Percentiles rank a stretch among this genome's conserved stretches.
These are phyloP conservation scores for Ciona savignyi DNA, from an alignment of 23 tunicate species.

Conservation along the genomic window DNA sequence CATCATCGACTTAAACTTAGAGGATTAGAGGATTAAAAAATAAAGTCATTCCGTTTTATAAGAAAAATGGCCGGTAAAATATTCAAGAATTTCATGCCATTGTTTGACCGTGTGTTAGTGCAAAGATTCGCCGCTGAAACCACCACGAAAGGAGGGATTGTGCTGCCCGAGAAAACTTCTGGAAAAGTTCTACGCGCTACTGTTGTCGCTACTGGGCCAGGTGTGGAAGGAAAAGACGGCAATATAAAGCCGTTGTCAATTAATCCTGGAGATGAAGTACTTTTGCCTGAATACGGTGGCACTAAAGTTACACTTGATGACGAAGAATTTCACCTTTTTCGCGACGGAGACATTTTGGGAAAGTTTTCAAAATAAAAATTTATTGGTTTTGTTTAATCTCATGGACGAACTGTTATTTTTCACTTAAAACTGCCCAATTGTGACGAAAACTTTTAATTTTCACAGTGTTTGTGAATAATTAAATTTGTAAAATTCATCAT, in stretches of 20 bases:
- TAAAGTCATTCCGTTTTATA: neutral
- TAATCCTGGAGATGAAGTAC: constrained; percentile 77
- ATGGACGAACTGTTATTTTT: no score
- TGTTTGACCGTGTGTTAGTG: constrained; percentile 90
- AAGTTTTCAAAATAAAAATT: constrained; percentile 30
- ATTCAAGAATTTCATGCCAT: constrained; percentile 73
- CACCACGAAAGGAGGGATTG: constrained; percentile 93
- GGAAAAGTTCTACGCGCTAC: constrained; percentile 84
- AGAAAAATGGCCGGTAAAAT: constrained; percentile 54
- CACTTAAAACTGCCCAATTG: no score
- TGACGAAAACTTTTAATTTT: no score
- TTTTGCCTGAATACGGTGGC: constrained; percentile 98
- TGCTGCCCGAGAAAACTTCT: constrained; percentile 77
- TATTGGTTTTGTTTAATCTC: neutral
- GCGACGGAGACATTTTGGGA: constrained; percentile 93
- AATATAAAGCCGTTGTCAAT: constrained; percentile 53
- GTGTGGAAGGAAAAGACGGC: constrained; percentile 72
- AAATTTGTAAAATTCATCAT: no score
- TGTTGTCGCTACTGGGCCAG: constrained; percentile 94
- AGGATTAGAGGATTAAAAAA: neutral
- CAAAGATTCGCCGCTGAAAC: constrained; percentile 82
- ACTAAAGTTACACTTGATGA: constrained; percentile 72
- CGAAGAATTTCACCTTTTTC: constrained; percentile 69
- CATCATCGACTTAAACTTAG: neutral
- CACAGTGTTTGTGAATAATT: no score